Percentiles rank a stretch among this genome's conserved stretches.
phyloP scores from a whole-genome alignment of 2,797 vertebrate genomes.

The Micropoecilia bifurca region DNA sequence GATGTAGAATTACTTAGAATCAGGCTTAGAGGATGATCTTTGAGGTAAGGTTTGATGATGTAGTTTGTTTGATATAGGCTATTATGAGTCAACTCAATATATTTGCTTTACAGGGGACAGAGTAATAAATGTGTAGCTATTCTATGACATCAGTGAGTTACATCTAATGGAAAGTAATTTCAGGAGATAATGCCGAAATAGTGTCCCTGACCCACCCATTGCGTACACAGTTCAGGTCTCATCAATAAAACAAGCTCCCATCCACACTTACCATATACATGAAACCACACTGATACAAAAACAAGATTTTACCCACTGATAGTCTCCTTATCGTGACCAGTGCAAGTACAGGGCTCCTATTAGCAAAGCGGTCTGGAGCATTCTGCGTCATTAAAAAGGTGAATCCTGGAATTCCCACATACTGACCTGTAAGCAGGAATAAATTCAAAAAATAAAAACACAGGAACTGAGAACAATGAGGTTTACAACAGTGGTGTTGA shows the following conservation, averaged over 20 bases:
- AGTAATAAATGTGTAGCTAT: background rate
- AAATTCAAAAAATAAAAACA: background rate
- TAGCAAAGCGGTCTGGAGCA: slow-evolving; percentile 43
- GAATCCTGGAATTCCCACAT: slow-evolving; percentile 25
- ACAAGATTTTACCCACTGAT: slow-evolving; percentile 13
- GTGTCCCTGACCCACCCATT: slow-evolving; percentile 14
- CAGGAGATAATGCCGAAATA: slow-evolving; percentile 45
- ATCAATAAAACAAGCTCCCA: slow-evolving; percentile 54
- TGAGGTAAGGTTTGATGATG: slow-evolving; percentile 16
- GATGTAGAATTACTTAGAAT: slow-evolving; percentile 8
- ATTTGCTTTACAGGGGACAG: background rate
- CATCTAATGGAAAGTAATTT: slow-evolving; percentile 49
- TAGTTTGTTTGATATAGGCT: slow-evolving; percentile 2
- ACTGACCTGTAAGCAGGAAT: slow-evolving; percentile 11
- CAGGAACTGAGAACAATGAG: background rate
- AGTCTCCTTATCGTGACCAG: slow-evolving; percentile 65
- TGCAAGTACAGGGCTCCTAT: slow-evolving; percentile 62
- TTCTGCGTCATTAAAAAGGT: slow-evolving; percentile 57
- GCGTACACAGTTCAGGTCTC: slow-evolving; percentile 42
- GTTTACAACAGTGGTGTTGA: background rate
- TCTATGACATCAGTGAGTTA: slow-evolving; percentile 1
- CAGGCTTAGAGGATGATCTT: slow-evolving; percentile 15
- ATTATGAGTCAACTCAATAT: background rate
- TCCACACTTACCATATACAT: slow-evolving; percentile 5
- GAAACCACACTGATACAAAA: slow-evolving; percentile 5